Conservation (phyloP, 2,797 vertebrate genomes). For the Danio jaintianensis region DNA sequence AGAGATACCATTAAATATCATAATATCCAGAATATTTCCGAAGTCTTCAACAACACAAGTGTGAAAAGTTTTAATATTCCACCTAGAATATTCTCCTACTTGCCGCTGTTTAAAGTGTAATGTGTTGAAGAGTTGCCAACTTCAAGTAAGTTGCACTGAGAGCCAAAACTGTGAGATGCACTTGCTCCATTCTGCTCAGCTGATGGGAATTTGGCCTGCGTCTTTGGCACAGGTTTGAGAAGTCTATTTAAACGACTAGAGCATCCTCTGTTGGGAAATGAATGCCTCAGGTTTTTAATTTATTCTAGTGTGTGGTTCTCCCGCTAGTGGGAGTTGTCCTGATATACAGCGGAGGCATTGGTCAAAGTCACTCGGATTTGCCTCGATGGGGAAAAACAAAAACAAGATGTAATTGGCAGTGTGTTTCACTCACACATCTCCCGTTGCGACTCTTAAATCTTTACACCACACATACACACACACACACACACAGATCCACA, state of each 20-base stretch:
- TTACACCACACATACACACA: slow-evolving; percentile 39
- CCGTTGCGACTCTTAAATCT: slow-evolving; percentile 54
- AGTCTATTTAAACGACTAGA: slow-evolving; percentile 46
- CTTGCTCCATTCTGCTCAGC: neutral
- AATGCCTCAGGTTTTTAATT: slow-evolving; percentile 72
- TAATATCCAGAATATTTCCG: neutral
- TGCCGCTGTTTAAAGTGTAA: neutral
- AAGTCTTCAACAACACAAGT: neutral
- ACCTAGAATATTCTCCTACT: neutral
- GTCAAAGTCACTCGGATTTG: slow-evolving; percentile 75
- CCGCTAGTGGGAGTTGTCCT: slow-evolving; percentile 47
- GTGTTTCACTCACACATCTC: slow-evolving; percentile 59
- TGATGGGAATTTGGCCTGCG: slow-evolving; percentile 7
- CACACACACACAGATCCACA: slow-evolving; percentile 35
- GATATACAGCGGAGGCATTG: slow-evolving; percentile 62
- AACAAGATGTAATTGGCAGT: slow-evolving; percentile 74
- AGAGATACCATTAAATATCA: neutral
- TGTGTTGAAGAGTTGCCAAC: neutral
- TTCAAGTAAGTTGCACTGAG: neutral
- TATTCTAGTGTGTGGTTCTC: slow-evolving; percentile 62
- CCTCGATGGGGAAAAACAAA: slow-evolving; percentile 72
- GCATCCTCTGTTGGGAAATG: slow-evolving; percentile 69
- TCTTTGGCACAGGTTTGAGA: slow-evolving; percentile 13
- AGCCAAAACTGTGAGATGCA: neutral
- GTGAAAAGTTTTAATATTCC: neutral